phyloP scores from a whole-genome alignment of 2,113 vertebrate genomes.

The Ptilorrhoa leucosticta region DNA sequence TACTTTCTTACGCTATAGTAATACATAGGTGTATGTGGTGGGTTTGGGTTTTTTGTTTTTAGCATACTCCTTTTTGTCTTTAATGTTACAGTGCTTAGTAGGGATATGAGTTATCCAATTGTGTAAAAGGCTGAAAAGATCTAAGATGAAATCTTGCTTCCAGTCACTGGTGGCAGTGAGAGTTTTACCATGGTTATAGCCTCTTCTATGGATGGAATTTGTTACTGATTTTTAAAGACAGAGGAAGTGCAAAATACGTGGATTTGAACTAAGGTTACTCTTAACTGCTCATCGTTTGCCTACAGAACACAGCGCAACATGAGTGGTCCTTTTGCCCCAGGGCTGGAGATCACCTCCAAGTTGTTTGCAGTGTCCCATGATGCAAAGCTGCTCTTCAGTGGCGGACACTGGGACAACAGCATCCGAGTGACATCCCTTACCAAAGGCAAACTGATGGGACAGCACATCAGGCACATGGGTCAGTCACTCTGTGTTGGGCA shows the following conservation, averaged over 20 bases:
- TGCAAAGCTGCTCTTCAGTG: slow-evolving; percentile 94
- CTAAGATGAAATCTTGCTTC: neutral
- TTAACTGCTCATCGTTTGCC: slow-evolving; percentile 31
- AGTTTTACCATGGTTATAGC: neutral
- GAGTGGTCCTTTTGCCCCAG: slow-evolving; percentile 88
- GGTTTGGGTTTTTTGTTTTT: neutral
- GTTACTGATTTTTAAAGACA: neutral
- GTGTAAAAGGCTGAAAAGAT: neutral
- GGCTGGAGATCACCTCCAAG: slow-evolving; percentile 81
- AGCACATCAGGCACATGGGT: slow-evolving; percentile 96
- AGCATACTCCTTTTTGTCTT: neutral
- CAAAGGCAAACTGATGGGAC: slow-evolving; percentile 87
- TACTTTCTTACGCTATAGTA: neutral
- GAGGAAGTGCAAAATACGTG: neutral
- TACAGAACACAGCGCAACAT: slow-evolving; percentile 86
- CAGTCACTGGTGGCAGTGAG: neutral
- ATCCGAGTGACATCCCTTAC: slow-evolving; percentile 90
- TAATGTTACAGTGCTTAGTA: neutral
- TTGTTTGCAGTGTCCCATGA: slow-evolving; percentile 93
- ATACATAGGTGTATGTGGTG: neutral
- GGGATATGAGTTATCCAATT: neutral
- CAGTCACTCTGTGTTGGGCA: slow-evolving; percentile 24
- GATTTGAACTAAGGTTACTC: neutral
- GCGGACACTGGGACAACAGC: slow-evolving; percentile 97
- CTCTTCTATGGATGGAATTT: neutral